These are phyloP conservation scores for Neotoxoptera formosana DNA, from an alignment of 1,140 invertebrate genomes.

Conservation along the genomic window DNA sequence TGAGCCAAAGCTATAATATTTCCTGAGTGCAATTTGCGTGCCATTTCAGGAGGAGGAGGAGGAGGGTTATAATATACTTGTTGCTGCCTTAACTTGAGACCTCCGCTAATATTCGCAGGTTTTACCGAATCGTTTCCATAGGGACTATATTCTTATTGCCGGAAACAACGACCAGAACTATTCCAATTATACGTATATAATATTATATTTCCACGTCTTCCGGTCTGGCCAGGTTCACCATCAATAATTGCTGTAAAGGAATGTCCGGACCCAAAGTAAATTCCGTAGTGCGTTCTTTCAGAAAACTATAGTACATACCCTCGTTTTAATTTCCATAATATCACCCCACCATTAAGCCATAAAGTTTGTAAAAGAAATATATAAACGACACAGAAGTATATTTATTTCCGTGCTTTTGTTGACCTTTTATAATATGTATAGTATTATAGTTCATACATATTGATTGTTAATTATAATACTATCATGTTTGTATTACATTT, in stretches of 20 bases:
- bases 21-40: background rate
- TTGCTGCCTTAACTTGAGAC: background rate
- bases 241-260: background rate
- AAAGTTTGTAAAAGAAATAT: background rate
- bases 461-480: background rate
- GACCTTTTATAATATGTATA: background rate
- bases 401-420: background rate
- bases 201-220: background rate
- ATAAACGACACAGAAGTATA: background rate
- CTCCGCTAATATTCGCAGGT: background rate
- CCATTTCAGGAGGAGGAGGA: background rate
- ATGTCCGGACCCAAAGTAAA: background rate
- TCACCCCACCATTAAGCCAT: background rate
- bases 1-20: background rate
- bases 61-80: background rate
- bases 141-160: background rate
- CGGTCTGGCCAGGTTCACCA: background rate
- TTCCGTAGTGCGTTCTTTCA: background rate
- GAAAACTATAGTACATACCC: background rate
- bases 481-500: background rate
- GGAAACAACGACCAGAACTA: background rate
- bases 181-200: constrained; percentile 20
- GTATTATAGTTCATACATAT: background rate
- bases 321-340: constrained; percentile 19
- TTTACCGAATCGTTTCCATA: background rate